Conservation (phyloP, 1,140 invertebrate genomes). For the Ephestia elutella region DNA sequence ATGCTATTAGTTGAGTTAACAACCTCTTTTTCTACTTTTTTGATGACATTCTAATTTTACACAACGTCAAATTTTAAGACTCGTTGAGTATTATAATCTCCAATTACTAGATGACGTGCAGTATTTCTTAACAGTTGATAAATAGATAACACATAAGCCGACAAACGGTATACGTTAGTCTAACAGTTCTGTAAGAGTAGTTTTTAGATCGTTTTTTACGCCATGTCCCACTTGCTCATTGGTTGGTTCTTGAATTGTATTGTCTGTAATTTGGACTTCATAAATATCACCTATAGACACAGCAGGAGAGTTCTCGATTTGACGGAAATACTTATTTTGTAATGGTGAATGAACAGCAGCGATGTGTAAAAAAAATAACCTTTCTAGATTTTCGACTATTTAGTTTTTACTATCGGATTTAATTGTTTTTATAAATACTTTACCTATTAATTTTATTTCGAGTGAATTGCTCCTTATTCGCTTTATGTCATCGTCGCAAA, state of each 20-base stretch:
- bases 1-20: too few species aligned
- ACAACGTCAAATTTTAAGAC: too few species aligned
- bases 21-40: too few species aligned
- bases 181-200: slow-evolving; percentile 4
- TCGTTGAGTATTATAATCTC: neutral
- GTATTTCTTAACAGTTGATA: neutral
- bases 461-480: too few species aligned
- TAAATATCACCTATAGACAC: neutral
- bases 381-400: too few species aligned
- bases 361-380: too few species aligned
- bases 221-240: slow-evolving; percentile 3
- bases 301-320: neutral
- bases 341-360: too few species aligned
- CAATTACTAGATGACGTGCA: neutral
- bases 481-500: too few species aligned
- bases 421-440: too few species aligned
- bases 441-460: too few species aligned
- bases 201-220: slow-evolving; percentile 2
- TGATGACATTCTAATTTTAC: too few species aligned
- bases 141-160: neutral
- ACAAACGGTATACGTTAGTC: neutral
- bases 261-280: slow-evolving; percentile 3
- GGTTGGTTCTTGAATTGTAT: neutral
- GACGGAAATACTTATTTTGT: neutral
- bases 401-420: too few species aligned